Evolutionary conservation across 2,888 invertebrate genomes (phyloP).

Genomic region (Tenthredo amoena): DNA sequence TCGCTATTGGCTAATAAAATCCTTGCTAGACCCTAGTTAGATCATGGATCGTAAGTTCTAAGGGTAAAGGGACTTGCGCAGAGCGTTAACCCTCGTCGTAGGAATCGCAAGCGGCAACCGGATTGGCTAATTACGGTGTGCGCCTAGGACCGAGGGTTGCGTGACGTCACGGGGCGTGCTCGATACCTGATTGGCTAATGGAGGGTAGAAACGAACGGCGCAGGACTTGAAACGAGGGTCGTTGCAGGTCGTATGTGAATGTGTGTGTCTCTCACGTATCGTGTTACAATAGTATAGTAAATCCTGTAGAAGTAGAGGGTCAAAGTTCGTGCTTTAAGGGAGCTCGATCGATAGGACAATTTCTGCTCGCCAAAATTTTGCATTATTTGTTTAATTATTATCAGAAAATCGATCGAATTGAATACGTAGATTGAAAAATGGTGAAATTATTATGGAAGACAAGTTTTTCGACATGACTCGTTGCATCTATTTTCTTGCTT

Average conservation of each 20-base stretch:
- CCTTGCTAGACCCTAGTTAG: not conserved
- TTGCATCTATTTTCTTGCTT: not conserved
- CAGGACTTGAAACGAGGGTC: not conserved
- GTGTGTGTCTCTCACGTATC: not conserved
- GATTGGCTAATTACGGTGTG: constrained; percentile 73
- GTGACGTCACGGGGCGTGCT: constrained; percentile 72
- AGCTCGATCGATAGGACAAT: not conserved
- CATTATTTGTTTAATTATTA: no score
- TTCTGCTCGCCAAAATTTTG: no score
- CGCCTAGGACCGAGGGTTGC: constrained; percentile 59
- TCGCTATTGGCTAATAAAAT: constrained; percentile 44
- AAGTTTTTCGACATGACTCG: not conserved
- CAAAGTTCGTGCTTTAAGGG: not conserved
- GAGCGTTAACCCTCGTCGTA: constrained; percentile 5
- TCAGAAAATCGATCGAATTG: not conserved
- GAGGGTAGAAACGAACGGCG: constrained; percentile 41
- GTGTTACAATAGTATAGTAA: constrained; percentile 12
- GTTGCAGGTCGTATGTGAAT: not conserved
- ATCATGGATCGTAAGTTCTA: constrained; percentile 18
- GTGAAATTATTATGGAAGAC: not conserved
- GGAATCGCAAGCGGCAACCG: constrained; percentile 57
- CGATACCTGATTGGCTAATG: constrained; percentile 68
- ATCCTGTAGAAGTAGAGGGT: not conserved
- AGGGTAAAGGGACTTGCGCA: constrained; percentile 14
- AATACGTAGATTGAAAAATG: not conserved